phyloP scores from a whole-genome alignment of 2,797 vertebrate species.

The Coreius guichenoti region DNA sequence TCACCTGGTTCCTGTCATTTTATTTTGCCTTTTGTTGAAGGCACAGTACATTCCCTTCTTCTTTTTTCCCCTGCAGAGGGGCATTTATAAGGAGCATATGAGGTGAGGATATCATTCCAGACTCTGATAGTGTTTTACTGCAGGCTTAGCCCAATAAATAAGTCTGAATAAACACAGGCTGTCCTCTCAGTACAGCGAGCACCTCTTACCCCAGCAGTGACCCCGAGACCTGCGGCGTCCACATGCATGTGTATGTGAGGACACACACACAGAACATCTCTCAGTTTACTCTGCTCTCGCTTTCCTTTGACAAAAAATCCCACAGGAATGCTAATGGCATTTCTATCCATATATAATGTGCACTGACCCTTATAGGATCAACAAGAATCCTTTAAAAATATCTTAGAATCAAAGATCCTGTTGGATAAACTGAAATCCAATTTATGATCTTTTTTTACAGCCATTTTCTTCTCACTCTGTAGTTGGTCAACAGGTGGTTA shows the following conservation, averaged over 20 bases:
- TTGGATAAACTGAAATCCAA: background rate
- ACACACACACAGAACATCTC: background rate
- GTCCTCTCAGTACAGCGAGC: slow-evolving; percentile 17
- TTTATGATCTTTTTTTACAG: background rate
- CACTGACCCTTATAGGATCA: background rate
- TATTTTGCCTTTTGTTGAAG: slow-evolving; percentile 15
- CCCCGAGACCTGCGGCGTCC: background rate
- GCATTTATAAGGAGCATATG: slow-evolving; percentile 80
- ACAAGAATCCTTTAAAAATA: background rate
- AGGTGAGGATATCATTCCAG: slow-evolving; percentile 62
- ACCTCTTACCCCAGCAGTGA: slow-evolving; percentile 25
- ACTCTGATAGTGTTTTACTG: slow-evolving; percentile 81
- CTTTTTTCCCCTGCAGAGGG: slow-evolving; percentile 63
- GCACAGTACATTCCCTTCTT: slow-evolving; percentile 19
- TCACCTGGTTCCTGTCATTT: background rate
- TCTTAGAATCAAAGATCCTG: background rate
- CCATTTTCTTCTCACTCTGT: background rate
- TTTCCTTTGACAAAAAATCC: background rate
- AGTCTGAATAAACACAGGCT: slow-evolving; percentile 66
- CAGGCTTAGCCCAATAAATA: slow-evolving; percentile 85
- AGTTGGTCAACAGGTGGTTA: background rate
- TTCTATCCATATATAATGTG: background rate
- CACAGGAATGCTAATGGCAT: background rate
- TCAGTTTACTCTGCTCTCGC: background rate
- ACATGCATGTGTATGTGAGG: background rate